Percentiles rank a stretch among this genome's conserved stretches.
These are phyloP conservation scores for Crotalus viridis DNA, from an alignment of 2,113 vertebrate genomes.

Conservation along the genomic window DNA sequence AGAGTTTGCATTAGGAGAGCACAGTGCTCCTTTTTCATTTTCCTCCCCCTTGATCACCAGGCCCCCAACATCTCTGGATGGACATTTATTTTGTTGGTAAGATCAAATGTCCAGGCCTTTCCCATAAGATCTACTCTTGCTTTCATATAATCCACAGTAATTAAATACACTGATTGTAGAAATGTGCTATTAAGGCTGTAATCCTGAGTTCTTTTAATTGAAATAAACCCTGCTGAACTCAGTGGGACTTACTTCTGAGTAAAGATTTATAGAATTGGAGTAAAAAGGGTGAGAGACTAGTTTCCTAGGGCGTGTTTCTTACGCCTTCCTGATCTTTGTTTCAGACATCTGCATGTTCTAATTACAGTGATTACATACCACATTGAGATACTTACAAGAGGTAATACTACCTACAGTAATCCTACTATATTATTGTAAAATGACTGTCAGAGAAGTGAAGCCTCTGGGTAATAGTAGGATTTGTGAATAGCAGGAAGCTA, in stretches of 20 bases:
- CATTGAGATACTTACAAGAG: background rate
- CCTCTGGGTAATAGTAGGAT: background rate
- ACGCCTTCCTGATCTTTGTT: background rate
- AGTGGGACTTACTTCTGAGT: conserved; percentile 3
- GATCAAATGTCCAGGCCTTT: background rate
- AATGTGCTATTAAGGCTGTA: background rate
- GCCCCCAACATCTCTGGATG: background rate
- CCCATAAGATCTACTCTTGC: background rate
- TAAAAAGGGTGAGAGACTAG: background rate
- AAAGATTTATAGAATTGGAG: background rate
- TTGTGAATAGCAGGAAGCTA: background rate
- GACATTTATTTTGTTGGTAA: background rate
- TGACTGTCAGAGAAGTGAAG: background rate
- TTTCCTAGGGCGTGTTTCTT: background rate
- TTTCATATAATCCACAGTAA: background rate
- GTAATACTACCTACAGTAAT: background rate
- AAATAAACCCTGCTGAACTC: background rate
- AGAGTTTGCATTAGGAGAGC: background rate
- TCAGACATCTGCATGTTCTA: background rate
- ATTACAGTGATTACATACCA: background rate
- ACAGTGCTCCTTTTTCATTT: background rate
- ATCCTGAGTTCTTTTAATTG: background rate
- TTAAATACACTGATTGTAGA: background rate
- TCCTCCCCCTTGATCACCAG: background rate
- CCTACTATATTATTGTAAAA: background rate